Conservation (phyloP, 2,113 vertebrate species). For the Malurus cyaneus region DNA sequence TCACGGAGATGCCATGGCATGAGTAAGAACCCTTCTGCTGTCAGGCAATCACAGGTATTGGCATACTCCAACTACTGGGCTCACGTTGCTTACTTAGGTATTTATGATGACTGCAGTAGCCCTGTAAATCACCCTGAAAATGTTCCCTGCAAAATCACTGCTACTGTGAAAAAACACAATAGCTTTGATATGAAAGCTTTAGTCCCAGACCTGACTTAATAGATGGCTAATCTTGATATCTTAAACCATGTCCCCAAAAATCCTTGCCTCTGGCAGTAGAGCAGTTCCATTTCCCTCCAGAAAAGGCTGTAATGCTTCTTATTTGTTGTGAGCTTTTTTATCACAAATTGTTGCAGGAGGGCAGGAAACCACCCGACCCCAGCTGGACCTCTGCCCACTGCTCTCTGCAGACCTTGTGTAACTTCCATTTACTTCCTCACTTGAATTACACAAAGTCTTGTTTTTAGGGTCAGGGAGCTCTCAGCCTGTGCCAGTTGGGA, state of each 20-base stretch:
- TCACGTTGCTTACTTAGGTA: neutral
- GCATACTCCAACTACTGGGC: neutral
- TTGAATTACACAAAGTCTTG: neutral
- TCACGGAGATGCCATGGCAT: neutral
- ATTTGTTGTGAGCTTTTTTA: neutral
- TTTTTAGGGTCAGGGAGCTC: neutral
- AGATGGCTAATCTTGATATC: neutral
- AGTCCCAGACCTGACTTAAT: neutral
- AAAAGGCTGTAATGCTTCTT: neutral
- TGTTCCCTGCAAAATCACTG: neutral
- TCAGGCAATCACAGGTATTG: neutral
- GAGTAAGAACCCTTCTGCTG: neutral
- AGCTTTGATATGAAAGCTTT: neutral
- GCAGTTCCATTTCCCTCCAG: neutral
- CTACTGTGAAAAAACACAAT: neutral
- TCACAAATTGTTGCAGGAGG: neutral
- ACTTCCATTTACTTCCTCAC: neutral
- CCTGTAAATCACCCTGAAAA: slow-evolving; percentile 4
- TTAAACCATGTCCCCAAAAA: neutral
- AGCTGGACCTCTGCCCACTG: neutral
- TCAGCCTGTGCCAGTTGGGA: neutral
- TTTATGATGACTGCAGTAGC: slow-evolving; percentile 25
- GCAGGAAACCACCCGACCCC: neutral
- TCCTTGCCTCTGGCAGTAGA: neutral
- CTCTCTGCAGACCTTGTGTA: neutral